Evolutionary conservation across 2,113 vertebrate species (phyloP).

Genomic region (Perca flavescens): DNA sequence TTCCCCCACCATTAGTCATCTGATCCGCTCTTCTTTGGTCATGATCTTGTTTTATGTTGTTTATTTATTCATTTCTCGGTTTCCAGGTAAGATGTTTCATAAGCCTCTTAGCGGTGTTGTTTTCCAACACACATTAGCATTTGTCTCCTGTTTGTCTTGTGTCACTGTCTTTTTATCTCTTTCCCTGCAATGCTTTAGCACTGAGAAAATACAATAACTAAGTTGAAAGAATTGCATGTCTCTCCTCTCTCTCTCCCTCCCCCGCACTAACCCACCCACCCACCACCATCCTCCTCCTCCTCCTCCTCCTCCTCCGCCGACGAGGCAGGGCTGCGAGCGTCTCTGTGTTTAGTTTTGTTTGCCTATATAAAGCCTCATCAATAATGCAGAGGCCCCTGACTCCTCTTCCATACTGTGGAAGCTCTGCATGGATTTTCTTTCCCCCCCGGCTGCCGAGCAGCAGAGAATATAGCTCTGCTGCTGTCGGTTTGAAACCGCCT

Average conservation of each 20-base stretch:
- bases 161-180: slow-evolving; percentile 53
- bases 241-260: slow-evolving; percentile 46
- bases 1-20: slow-evolving; percentile 26
- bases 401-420: slow-evolving; percentile 75
- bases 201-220: slow-evolving; percentile 66
- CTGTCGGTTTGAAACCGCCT: slow-evolving; percentile 22
- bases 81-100: slow-evolving; percentile 57
- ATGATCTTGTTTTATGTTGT: slow-evolving; percentile 36
- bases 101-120: slow-evolving; percentile 55
- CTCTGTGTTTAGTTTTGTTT: slow-evolving; percentile 79
- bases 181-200: slow-evolving; percentile 12
- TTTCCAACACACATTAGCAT: slow-evolving; percentile 47
- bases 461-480: slow-evolving; percentile 31
- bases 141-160: slow-evolving; percentile 56
- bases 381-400: slow-evolving; percentile 80
- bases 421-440: slow-evolving; percentile 56
- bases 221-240: slow-evolving; percentile 64
- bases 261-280: slow-evolving; percentile 37
- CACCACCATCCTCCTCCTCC: slow-evolving; percentile 37
- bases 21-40: slow-evolving; percentile 19
- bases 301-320: too few species aligned
- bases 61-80: slow-evolving; percentile 59
- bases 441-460: slow-evolving; percentile 42
- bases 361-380: slow-evolving; percentile 82
- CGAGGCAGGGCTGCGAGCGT: slow-evolving; percentile 67